Evolutionary conservation across 2,797 vertebrate species (phyloP).

Genomic region (Eutrigla gurnardus): DNA sequence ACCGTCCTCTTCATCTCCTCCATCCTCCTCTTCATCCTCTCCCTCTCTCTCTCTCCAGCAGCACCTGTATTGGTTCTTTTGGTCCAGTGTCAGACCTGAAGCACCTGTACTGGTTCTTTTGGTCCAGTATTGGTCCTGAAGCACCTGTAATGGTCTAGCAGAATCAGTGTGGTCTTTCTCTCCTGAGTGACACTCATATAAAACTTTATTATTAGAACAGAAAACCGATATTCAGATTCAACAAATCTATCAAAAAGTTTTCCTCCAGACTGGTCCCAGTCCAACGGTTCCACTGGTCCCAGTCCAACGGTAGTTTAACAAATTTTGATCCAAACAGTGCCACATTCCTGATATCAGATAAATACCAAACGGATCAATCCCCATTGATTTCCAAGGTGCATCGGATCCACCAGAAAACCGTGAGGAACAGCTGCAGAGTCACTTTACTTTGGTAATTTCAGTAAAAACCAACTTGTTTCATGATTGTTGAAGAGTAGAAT

Average conservation of each 20-base stretch:
- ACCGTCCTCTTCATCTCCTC: conserved; percentile 64
- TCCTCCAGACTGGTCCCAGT: not conserved
- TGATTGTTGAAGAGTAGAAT: too few species aligned
- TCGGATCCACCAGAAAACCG: too few species aligned
- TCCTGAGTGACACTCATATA: conserved; percentile 13
- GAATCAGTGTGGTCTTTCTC: not conserved
- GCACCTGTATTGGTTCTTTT: not conserved
- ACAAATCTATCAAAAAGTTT: not conserved
- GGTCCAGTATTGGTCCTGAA: not conserved
- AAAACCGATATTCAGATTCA: not conserved
- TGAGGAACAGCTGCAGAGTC: too few species aligned
- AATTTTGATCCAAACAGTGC: too few species aligned
- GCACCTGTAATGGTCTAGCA: conserved; percentile 1
- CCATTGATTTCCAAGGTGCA: too few species aligned
- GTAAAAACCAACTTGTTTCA: too few species aligned
- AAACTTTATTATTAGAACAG: not conserved
- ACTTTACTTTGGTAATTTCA: too few species aligned
- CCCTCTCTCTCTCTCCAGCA: not conserved
- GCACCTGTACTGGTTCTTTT: not conserved
- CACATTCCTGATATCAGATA: too few species aligned
- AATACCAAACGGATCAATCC: too few species aligned
- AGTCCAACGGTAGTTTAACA: too few species aligned
- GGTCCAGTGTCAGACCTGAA: not conserved
- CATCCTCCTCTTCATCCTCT: conserved; percentile 52
- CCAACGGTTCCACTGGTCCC: not conserved